A percentile compares a stretch with the other conserved stretches of the same genome.
phyloP scores from a whole-genome alignment of 2,888 invertebrate genomes.

The Saturnia japonica region DNA sequence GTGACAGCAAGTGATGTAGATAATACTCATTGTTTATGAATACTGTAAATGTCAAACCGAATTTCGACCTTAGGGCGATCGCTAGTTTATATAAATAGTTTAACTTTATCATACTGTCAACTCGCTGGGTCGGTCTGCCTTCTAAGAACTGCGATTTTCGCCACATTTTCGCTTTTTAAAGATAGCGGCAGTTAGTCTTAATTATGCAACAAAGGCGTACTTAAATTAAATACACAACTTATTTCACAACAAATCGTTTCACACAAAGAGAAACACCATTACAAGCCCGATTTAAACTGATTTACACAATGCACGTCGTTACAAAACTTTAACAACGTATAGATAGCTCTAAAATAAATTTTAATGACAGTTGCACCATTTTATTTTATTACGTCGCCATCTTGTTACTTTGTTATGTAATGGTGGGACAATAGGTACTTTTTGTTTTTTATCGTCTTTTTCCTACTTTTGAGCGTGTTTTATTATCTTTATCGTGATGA shows the following conservation, averaged over 20 bases:
- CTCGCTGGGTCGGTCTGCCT: too few relatives aligned
- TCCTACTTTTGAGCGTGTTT: too few relatives aligned
- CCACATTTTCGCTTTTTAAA: neutral
- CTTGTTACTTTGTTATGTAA: neutral
- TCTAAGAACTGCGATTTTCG: too few relatives aligned
- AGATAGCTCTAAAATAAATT: neutral
- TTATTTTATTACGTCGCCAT: slow-evolving; percentile 6
- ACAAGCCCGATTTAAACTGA: neutral
- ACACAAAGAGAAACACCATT: slow-evolving; percentile 7
- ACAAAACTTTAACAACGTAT: neutral
- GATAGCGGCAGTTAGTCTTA: neutral
- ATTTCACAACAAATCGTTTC: slow-evolving; percentile 1
- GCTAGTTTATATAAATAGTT: too few relatives aligned
- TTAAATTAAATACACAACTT: neutral
- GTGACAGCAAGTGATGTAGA: too few relatives aligned
- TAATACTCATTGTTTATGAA: too few relatives aligned
- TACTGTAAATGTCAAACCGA: too few relatives aligned
- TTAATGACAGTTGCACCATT: slow-evolving; percentile 11
- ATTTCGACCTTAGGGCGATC: too few relatives aligned
- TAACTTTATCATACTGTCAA: too few relatives aligned
- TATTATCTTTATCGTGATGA: too few relatives aligned
- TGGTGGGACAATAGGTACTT: neutral
- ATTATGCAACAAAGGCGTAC: neutral
- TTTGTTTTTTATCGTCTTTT: too few relatives aligned
- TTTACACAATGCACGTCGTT: neutral